Evolutionary conservation across 2,888 invertebrate species (phyloP).

Genomic region (Tethea ocularis): DNA sequence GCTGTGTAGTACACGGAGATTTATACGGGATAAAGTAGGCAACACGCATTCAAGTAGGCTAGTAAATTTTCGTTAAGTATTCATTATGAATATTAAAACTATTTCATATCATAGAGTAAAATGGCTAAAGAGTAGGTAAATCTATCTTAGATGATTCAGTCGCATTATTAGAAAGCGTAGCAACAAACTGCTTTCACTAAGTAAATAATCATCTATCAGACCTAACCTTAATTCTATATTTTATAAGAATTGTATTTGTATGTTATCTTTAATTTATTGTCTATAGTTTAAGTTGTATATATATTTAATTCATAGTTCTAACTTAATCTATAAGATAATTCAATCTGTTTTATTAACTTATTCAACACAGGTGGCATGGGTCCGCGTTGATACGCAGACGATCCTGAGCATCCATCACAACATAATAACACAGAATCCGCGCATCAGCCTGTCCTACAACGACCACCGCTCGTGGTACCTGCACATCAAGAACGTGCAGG

Average conservation of each 20-base stretch:
- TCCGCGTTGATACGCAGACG: constrained; percentile 95
- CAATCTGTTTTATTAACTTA: too few relatives aligned
- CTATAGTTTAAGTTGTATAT: too few relatives aligned
- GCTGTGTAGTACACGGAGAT: constrained; percentile 50
- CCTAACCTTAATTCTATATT: too few relatives aligned
- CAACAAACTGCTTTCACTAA: background rate
- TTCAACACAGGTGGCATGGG: constrained; percentile 92
- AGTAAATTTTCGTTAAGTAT: background rate
- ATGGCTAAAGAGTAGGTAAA: background rate
- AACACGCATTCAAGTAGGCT: background rate
- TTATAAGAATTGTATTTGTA: too few relatives aligned
- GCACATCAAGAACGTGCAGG: constrained; percentile 94
- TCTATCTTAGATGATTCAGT: background rate
- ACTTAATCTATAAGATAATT: too few relatives aligned
- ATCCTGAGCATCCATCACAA: constrained; percentile 96
- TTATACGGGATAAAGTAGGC: constrained; percentile 24
- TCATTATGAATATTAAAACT: background rate
- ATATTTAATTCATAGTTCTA: too few relatives aligned
- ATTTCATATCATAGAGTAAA: background rate
- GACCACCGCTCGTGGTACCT: constrained; percentile 96
- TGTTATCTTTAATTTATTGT: too few relatives aligned
- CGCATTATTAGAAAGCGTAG: background rate
- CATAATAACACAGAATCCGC: constrained; percentile 95
- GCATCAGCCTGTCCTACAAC: constrained; percentile 93
- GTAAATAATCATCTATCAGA: too few relatives aligned